Evolutionary conservation across 1,140 invertebrate species (phyloP), one percentile per base, ranked within the genome.

Genomic region (Drosophila truncata): DNA sequence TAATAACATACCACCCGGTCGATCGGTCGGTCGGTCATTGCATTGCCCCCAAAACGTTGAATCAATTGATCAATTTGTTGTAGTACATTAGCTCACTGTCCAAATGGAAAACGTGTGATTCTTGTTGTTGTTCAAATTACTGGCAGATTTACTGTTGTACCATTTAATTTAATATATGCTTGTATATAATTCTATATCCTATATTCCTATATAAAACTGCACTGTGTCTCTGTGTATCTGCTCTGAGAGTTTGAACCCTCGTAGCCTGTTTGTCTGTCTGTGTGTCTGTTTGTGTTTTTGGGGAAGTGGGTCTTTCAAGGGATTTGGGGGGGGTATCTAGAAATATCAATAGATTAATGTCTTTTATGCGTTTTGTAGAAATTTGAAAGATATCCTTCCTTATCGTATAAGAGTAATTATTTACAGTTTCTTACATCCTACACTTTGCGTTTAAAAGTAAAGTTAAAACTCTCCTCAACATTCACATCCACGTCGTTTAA

Each of bases 41-140:
- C 52, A 37, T 54, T 55, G 76, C 49, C 59, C 80, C 67, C 78
- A 80, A 80, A 84, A 80, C 61, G 71, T 80, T 88, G 54, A 80
- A 60, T 86, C 83, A 83, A 83, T 88, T 73, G 76, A 86, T 86
- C 83, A 73, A 88, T 80, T 88, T 88, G 63, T 74, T 84, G 83
- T 88, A 67, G 85, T 88, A 88, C 84, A 80, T 86, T 86, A 75
- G 82, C 84, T 90, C 84, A 88, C 84, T 88, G 85, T 88, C 84
- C 84, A 88, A 88, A 90, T 88, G 84, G 84, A 88, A 88, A 88
- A 88, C 84, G 84, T 88, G 84, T 88, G 84, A 88, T 88, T 88
- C 84, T 88, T 88, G 82, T 86, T 86, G 75, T 70, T 81, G 66
- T 83, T 88, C 84, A 87, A 76, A 80, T 84, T 78, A 70, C 73